Evolutionary conservation across 2,113 vertebrate genomes (phyloP), one percentile per base, ranked within the genome.

Genomic region (Xiphophorus couchianus): DNA sequence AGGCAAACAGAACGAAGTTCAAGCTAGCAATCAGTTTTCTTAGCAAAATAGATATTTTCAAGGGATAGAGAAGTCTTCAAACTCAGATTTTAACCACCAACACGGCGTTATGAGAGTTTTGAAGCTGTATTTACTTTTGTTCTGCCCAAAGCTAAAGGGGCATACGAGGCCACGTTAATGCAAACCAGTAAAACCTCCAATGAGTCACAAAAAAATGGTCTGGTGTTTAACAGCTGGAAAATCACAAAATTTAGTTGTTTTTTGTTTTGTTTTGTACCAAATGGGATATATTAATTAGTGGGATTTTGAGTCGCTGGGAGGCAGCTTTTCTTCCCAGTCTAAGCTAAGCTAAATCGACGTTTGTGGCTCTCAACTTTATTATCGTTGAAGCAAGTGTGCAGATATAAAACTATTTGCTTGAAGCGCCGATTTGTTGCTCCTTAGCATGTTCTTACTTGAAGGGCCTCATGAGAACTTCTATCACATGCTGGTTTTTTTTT

Each of bases 361-460:
- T 62, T 31, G 1, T 33, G 12, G 13, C 1, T 17, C 66, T 67
- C n/a, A 17, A 14, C 15, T 69, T 11, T 10, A 3, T 11, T 10
- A 14, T 37, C 2, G 35, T 12, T 37, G 19, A 54, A 58, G 22
- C 48, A 58, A 58, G 29, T 33, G 9, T 19, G 29, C 12, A 58
- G 22, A 12, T 30, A 19, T 42, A 28, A 44, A 31, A 44, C 25
- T 42, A 5, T 25, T 65, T 33, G 1, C 12, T 65, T 42, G 48
- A 71, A 19, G 17, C 17, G 5, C 71, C 10, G 0, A 58, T n/a
- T 58, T n/a, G 2, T n/a, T 25, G 19, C 6, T 58, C 22, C 51
- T 58, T 54, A 9, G 22, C 17, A 54, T 54, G 51, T 69, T 79
- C 35, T 76, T 81, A 80, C 81, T 82, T 86, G 65, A 88, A 82